Percentiles rank a stretch among this genome's conserved stretches.
phyloP scores from a whole-genome alignment of 37 sponge, comb jelly and placozoan genomes.

The Geodia barretti region DNA sequence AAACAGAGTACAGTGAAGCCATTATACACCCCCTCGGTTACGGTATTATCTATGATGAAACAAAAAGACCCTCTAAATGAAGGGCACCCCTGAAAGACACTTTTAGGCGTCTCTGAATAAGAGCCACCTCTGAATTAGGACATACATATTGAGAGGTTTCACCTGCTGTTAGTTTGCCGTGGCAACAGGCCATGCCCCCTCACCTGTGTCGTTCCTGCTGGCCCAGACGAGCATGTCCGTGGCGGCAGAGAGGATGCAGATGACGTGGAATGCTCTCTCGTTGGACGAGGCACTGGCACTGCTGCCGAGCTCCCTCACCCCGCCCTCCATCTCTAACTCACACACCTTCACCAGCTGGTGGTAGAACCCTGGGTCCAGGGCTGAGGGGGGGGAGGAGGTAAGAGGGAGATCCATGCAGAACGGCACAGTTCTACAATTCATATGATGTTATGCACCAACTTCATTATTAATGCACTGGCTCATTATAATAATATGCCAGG shows the following conservation, averaged over 20 bases:
- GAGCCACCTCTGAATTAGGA: too few relatives aligned
- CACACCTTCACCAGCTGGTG: slow-evolving; percentile 27
- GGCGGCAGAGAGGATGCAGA: slow-evolving; percentile 36
- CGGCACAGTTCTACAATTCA: too few relatives aligned
- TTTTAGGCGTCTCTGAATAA: too few relatives aligned
- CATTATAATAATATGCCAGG: too few relatives aligned
- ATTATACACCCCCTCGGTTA: too few relatives aligned
- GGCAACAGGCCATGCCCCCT: background rate
- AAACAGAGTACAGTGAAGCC: background rate
- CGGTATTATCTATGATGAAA: too few relatives aligned
- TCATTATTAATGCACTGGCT: too few relatives aligned
- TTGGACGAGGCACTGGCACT: background rate
- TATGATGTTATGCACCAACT: too few relatives aligned
- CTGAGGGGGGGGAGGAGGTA: background rate
- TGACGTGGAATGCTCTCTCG: slow-evolving; percentile 33
- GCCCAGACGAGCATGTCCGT: slow-evolving; percentile 43
- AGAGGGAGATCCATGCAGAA: background rate
- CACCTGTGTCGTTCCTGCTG: slow-evolving; percentile 6
- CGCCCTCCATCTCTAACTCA: slow-evolving; percentile 10
- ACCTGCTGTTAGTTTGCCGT: too few relatives aligned
- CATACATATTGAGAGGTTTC: too few relatives aligned
- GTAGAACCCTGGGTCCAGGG: background rate
- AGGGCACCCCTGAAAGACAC: too few relatives aligned
- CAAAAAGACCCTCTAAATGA: too few relatives aligned
- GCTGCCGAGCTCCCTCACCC: slow-evolving; percentile 12